Base-by-base conservation (phyloP, 1,140 invertebrate genomes). In the Drepana arcuata region DNA sequence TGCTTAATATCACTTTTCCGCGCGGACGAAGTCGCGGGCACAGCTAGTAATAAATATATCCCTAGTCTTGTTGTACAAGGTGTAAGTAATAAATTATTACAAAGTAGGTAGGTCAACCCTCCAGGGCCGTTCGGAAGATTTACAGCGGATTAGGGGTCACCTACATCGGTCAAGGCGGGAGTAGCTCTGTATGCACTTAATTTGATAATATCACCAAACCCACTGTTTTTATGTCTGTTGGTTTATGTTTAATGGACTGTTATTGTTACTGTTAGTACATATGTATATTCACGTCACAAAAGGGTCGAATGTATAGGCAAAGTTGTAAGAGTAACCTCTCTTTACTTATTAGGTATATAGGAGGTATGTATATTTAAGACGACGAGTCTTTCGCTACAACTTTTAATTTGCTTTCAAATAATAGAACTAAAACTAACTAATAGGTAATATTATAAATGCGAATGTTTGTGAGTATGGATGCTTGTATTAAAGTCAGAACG, bases 131-230 rank as follows among this genome's bases (percentile, higher is more conserved):
- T 26, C 32, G 48, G 57, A 81, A 78, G 77, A 81, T 81, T 81
- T 78, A 81, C 73, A 62, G 66, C 70, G 77, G 73, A 75, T 78
- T 81, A 72, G 65, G 73, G 73, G 77, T 77, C 77, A 81, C 70
- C 72, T 75, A 70, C 73, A 74, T 70, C 62, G 70, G 57, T 67
- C 66, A 65, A 70, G 68, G 66, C 71, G 70, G 66, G 59, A 74
- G 67, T 72, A 64, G 58, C 53, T 55, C 53, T 69, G 63, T 74
- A 61, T 61, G 62, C 54, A 70, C 60, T 71, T 72, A 63, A 74
- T 74, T 78, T 74, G 63, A 65, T 70, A 61, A 58, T 71, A 65
- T 71, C 66, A 51, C 50, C 16, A 31, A 32, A 41, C 10, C 44
- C 43, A 35, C 50, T 13, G 7, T 13, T 29, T 12, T n/a, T 12